A percentile compares a stretch with the other conserved stretches of the same genome.
Evolutionary conservation across 2,113 vertebrate genomes (phyloP).

Genomic region (Prunella himalayana): DNA sequence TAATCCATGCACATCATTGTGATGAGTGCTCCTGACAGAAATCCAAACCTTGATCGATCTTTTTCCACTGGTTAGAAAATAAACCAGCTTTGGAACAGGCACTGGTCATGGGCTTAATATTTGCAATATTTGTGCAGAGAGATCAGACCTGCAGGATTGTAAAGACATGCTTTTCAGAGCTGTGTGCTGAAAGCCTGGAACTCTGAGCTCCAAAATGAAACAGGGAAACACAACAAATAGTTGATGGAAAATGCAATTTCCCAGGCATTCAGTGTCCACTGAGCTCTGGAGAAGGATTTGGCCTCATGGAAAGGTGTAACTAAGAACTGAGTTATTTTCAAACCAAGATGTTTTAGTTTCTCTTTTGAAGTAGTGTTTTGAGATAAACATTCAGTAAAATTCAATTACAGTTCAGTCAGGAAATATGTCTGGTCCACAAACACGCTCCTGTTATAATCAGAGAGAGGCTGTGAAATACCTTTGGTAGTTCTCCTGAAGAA

Average conservation of each 20-base stretch:
- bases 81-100: neutral
- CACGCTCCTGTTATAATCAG: neutral
- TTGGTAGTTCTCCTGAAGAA: neutral
- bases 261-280: neutral
- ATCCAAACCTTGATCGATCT: neutral
- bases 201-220: neutral
- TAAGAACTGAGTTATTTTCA: neutral
- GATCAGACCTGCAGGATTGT: neutral
- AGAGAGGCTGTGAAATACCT: neutral
- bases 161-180: neutral
- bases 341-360: neutral
- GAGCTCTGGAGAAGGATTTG: neutral
- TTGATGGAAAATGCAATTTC: neutral
- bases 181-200: neutral
- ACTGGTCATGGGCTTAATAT: neutral
- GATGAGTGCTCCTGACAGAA: neutral
- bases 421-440: neutral
- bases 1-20: neutral
- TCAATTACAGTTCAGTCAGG: neutral
- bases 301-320: neutral
- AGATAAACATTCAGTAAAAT: slow-evolving; percentile 1
- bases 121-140: neutral
- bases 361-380: neutral
- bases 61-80: neutral
- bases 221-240: neutral